A percentile compares a stretch with the other conserved stretches of the same genome.
Conservation (phyloP, 1,140 invertebrate species). For the Hylaeus anthracinus region DNA sequence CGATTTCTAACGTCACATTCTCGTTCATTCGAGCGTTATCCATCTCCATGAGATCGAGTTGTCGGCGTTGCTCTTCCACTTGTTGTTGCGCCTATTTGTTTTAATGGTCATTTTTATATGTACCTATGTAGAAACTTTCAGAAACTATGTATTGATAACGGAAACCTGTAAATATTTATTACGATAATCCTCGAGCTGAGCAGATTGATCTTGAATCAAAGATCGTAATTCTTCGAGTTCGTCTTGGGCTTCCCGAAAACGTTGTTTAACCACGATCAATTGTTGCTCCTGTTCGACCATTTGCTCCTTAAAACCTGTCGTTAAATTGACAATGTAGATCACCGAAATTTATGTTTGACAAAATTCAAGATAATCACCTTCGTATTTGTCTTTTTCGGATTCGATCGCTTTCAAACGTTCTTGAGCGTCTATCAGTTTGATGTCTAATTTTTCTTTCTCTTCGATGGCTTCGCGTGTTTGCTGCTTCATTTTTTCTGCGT, state of each 20-base stretch:
- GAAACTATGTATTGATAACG: background rate
- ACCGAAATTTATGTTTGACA: background rate
- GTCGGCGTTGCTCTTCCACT: conserved; percentile 87
- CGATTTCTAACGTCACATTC: conserved; percentile 88
- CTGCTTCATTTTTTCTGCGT: conserved; percentile 80
- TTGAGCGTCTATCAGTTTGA: conserved; percentile 80
- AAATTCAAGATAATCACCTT: conserved; percentile 54
- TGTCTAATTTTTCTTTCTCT: conserved; percentile 80
- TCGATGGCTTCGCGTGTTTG: conserved; percentile 80
- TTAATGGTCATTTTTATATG: background rate
- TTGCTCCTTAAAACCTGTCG: conserved; percentile 82
- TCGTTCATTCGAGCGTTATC: conserved; percentile 88
- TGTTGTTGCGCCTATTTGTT: conserved; percentile 84
- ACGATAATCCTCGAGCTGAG: conserved; percentile 87
- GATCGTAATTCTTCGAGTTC: conserved; percentile 86
- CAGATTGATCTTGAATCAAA: conserved; percentile 86
- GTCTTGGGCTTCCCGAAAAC: conserved; percentile 84
- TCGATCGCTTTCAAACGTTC: conserved; percentile 73
- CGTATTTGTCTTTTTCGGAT: conserved; percentile 70
- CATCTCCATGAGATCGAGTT: conserved; percentile 88
- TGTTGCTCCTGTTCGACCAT: conserved; percentile 85
- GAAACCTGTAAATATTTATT: conserved; percentile 83
- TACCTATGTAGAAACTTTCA: background rate
- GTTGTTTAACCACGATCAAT: conserved; percentile 83
- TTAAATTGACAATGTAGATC: background rate